Evolutionary conservation across 2,888 invertebrate species (phyloP), one percentile per base, ranked within the genome.

Genomic region (Cistogaster globosa): DNA sequence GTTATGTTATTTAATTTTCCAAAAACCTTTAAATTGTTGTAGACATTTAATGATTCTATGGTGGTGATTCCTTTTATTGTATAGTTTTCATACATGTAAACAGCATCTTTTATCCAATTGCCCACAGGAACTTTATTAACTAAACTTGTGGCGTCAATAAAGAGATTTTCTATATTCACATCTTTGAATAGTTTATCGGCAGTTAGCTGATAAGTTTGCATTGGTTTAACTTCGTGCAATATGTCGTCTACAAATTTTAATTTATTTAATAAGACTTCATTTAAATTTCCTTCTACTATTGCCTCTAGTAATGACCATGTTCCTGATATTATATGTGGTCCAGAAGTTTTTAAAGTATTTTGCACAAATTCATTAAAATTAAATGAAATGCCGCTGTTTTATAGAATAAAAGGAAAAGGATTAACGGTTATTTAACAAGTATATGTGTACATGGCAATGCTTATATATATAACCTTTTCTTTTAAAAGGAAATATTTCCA

Each of bases 201-300:
- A 1, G 92, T 93, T 1, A 94, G 89, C 5, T 91, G 88, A 88
- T 93, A 94, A 26, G 75, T 53, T 20, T 88, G 71, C 0, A 83
- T 83, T 84, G 93, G 93, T 67, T 91, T 90, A 45, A 55, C 14
- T 51, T 58, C 51, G 58, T 93, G 92, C 86, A 94, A 91, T 20
- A 95, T 90, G 87, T 95, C 95, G 11, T 91, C 91, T 16, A 91
- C 88, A 36, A 95, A 90, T 90, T 94, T 92, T 60, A 94, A 89
- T 83, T 92, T 90, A 88, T 95, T 95, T 20, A 95, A 91, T 7
- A 88, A 89, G 0, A 92, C 91, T 51, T 90, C 86, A 12, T 88
- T 84, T 1, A 93, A 85, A 87, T 92, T 87, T 38, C 92, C 93
- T 4, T 77, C 42, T 3, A 92, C 80, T 2, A 74, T 22, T 1